Conservation (phyloP, 2,888 invertebrate genomes). For the Apodemia duryi region DNA sequence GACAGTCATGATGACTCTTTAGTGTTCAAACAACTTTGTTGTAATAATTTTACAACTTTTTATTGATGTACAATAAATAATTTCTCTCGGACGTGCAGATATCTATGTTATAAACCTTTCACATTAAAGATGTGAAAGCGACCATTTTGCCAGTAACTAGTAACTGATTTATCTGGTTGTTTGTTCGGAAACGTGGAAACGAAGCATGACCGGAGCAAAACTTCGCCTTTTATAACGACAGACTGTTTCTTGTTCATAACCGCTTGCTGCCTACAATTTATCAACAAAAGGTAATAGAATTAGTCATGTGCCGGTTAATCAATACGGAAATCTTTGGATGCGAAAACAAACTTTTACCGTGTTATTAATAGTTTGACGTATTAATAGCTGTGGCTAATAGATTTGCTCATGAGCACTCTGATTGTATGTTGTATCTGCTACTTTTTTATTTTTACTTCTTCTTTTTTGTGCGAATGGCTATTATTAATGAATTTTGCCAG, state of each 20-base stretch:
- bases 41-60: conserved; percentile 1
- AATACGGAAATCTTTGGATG: conserved; percentile 6
- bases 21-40: neutral
- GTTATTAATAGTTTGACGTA: too few species aligned
- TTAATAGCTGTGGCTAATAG: too few species aligned
- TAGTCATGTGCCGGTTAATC: conserved; percentile 12
- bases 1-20: neutral
- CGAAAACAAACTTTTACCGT: conserved; percentile 1
- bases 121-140: conserved; percentile 26
- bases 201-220: conserved; percentile 47
- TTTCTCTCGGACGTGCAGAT: conserved; percentile 2
- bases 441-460: too few species aligned
- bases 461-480: too few species aligned
- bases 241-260: conserved; percentile 12
- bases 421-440: too few species aligned
- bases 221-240: conserved; percentile 36
- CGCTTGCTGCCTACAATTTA: conserved; percentile 8
- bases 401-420: too few species aligned
- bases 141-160: conserved; percentile 22
- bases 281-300: conserved; percentile 11
- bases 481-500: too few species aligned
- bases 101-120: conserved; percentile 19
- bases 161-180: conserved; percentile 19
- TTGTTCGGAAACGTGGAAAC: conserved; percentile 23
- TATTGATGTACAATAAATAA: conserved; percentile 8